phyloP scores from a whole-genome alignment of 2,113 vertebrate species.

The Calyptomena viridis region DNA sequence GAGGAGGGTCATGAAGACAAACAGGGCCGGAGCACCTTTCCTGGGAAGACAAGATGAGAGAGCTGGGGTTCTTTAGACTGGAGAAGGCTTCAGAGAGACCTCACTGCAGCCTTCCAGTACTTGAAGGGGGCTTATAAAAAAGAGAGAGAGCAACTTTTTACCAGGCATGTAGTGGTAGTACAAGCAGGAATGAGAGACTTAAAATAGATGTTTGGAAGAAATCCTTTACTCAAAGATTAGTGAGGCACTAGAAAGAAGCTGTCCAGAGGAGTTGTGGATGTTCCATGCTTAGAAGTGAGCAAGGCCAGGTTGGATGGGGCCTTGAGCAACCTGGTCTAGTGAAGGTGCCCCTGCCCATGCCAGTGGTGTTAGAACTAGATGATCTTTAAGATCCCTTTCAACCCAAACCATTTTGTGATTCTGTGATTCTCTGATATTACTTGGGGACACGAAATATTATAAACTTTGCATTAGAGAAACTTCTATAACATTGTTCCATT shows the following conservation, averaged over 20 bases:
- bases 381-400: background rate
- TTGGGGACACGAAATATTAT: background rate
- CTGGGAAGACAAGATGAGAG: background rate
- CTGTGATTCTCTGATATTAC: background rate
- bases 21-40: background rate
- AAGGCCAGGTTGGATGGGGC: background rate
- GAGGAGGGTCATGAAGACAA: background rate
- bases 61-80: background rate
- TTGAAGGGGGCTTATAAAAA: background rate
- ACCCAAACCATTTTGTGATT: background rate
- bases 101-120: background rate
- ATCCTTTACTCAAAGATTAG: background rate
- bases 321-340: background rate
- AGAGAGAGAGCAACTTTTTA: background rate
- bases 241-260: background rate
- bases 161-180: background rate
- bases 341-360: background rate
- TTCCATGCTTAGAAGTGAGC: background rate
- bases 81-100: background rate
- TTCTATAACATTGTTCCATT: background rate
- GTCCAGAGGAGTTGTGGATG: background rate
- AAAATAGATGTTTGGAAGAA: background rate
- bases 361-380: background rate
- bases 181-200: rapidly evolving
- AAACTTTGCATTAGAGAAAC: background rate